A percentile compares a stretch with the other conserved stretches of the same genome.
Conservation (phyloP, 2,888 invertebrate species). For the Thecophora atra region DNA sequence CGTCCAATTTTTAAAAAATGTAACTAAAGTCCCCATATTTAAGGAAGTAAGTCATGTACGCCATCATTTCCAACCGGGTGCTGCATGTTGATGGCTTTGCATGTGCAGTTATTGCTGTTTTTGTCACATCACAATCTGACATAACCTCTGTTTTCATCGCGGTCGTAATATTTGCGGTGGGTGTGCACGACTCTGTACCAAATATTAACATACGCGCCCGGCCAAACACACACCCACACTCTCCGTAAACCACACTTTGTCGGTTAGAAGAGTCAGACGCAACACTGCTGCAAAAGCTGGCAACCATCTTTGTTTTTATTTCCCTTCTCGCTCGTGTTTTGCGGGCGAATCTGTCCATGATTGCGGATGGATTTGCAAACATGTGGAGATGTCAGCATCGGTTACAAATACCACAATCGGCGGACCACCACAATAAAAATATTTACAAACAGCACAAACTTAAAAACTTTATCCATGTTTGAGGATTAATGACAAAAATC, state of each 20-base stretch:
- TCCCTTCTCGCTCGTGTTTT: background rate
- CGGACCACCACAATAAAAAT: no score
- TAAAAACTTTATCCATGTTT: no score
- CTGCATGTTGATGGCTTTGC: no score
- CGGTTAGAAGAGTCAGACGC: no score
- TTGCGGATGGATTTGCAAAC: background rate
- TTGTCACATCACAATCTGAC: background rate
- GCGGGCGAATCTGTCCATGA: background rate
- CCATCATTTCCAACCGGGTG: no score
- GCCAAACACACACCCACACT: background rate
- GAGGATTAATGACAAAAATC: no score
- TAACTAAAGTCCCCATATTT: background rate
- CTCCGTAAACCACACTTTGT: background rate
- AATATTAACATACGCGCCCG: background rate
- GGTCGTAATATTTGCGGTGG: background rate
- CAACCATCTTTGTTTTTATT: background rate
- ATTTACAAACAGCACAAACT: no score
- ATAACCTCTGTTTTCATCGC: background rate
- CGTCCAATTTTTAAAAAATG: background rate
- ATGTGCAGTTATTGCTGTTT: no score
- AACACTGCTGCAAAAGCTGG: background rate
- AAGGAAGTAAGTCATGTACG: no score
- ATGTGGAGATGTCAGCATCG: background rate
- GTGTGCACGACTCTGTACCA: constrained; percentile 1
- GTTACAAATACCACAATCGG: background rate